Evolutionary conservation across 2,888 invertebrate species (phyloP).

Genomic region (Apodemia duryi): DNA sequence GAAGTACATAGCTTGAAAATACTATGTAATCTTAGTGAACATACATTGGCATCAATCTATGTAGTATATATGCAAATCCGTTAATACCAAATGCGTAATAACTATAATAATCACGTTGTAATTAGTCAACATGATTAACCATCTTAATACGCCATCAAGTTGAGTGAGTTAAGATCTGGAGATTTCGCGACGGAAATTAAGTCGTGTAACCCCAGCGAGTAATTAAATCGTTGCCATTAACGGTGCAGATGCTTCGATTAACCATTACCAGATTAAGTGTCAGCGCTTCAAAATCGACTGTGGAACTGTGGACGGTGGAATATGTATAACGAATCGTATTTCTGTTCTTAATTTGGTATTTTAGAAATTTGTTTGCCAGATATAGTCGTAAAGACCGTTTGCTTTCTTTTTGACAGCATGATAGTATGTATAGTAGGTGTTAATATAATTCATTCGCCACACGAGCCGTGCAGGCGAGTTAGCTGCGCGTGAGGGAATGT

Average conservation of each 20-base stretch:
- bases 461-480: no score
- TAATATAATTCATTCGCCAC: no score
- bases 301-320: background rate
- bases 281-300: background rate
- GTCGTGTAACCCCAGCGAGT: conserved; percentile 42
- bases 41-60: background rate
- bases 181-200: conserved; percentile 39
- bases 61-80: background rate
- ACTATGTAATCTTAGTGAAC: background rate
- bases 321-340: background rate
- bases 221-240: conserved; percentile 46
- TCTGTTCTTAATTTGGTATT: background rate
- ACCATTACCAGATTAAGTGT: background rate
- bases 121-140: conserved; percentile 31
- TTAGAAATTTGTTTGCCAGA: no score
- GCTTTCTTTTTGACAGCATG: no score
- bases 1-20: no score
- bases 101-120: conserved; percentile 23
- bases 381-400: no score
- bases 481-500: no score
- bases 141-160: conserved; percentile 34
- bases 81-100: conserved; percentile 13
- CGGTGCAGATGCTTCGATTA: conserved; percentile 34
- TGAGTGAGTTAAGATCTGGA: conserved; percentile 34
- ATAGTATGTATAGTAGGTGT: no score